phyloP scores from a whole-genome alignment of 2,888 invertebrate species.

The Papilio protenor region DNA sequence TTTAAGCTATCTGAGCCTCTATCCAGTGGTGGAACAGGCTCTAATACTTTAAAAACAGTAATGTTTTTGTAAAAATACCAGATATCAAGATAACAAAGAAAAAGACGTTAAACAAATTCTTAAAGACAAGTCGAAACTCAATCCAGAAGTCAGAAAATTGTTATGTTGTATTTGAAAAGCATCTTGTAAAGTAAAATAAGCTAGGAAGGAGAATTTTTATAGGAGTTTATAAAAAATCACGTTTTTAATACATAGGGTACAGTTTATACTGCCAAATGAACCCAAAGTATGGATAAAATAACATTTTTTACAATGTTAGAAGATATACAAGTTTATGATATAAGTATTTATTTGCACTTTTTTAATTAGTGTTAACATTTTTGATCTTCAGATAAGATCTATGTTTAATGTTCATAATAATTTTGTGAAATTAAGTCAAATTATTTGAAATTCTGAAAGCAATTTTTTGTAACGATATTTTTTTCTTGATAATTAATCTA shows the following conservation, averaged over 20 bases:
- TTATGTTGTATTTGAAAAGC: too few relatives aligned
- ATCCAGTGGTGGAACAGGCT: too few relatives aligned
- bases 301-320: neutral
- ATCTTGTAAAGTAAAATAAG: too few relatives aligned
- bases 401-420: too few relatives aligned
- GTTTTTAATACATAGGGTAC: neutral
- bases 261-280: neutral
- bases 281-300: neutral
- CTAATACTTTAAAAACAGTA: too few relatives aligned
- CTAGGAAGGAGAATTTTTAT: too few relatives aligned
- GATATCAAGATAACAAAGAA: too few relatives aligned
- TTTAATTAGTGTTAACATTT: neutral
- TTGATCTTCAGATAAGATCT: neutral
- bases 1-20: too few relatives aligned
- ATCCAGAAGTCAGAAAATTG: too few relatives aligned
- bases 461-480: neutral
- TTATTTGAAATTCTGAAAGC: neutral
- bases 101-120: neutral
- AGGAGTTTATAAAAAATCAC: too few relatives aligned
- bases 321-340: neutral
- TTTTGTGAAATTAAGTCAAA: neutral
- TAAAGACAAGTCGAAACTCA: too few relatives aligned
- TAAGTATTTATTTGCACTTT: slow-evolving; percentile 2
- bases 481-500: neutral
- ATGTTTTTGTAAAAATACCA: too few relatives aligned